phyloP scores from a whole-genome alignment of 1,140 invertebrate species.

The Antheraea mylitta region DNA sequence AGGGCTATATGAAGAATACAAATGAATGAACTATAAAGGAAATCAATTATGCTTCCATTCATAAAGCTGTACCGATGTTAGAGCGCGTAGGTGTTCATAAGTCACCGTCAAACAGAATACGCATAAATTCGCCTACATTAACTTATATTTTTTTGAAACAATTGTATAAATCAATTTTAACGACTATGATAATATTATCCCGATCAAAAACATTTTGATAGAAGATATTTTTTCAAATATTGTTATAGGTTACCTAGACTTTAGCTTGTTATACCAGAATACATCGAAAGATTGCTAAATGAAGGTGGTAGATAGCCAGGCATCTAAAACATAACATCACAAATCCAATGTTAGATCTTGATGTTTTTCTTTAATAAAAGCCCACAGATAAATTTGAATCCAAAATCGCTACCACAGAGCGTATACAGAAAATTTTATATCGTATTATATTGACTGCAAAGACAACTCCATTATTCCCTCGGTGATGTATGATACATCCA shows the following conservation, averaged over 20 bases:
- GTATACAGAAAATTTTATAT: neutral
- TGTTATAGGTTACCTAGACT: too few species aligned
- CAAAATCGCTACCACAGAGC: too few species aligned
- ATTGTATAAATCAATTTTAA: neutral
- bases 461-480: neutral
- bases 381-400: too few species aligned
- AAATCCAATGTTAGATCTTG: too few species aligned
- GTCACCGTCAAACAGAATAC: slow-evolving; percentile 30
- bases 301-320: too few species aligned
- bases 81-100: slow-evolving; percentile 47
- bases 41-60: slow-evolving; percentile 54
- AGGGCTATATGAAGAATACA: slow-evolving; percentile 39
- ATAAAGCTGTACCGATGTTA: slow-evolving; percentile 44
- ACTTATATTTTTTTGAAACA: slow-evolving; percentile 5
- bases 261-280: too few species aligned
- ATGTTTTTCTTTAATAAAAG: neutral
- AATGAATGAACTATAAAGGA: slow-evolving; percentile 48
- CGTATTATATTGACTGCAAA: neutral
- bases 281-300: too few species aligned
- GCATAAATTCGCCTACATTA: slow-evolving; percentile 6
- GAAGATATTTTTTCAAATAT: too few species aligned
- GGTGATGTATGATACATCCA: slow-evolving; percentile 4
- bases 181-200: neutral
- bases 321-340: too few species aligned
- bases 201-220: too few species aligned